These are phyloP conservation scores for Piliocolobus tephrosceles DNA, from an alignment of 2,113 vertebrate species.

Conservation along the genomic window DNA sequence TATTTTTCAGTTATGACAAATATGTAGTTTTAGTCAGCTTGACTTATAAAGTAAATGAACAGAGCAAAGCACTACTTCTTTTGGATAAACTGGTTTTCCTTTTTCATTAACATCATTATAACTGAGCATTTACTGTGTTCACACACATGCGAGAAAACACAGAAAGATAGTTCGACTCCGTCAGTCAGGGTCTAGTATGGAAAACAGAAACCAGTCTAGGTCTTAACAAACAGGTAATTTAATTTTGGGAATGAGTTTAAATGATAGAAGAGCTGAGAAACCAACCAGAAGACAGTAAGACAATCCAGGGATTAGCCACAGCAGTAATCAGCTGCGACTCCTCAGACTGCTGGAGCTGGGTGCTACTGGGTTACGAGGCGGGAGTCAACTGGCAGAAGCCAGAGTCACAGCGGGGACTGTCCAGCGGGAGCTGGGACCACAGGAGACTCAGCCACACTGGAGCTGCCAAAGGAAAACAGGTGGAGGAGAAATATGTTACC, in stretches of 20 bases:
- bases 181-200: background rate
- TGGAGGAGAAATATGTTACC: background rate
- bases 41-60: background rate
- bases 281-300: background rate
- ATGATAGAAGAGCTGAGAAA: background rate
- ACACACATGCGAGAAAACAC: background rate
- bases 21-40: background rate
- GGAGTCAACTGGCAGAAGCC: background rate
- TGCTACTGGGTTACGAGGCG: background rate
- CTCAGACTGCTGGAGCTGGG: background rate
- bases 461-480: background rate
- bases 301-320: background rate
- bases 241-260: background rate
- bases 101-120: background rate
- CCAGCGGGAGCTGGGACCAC: background rate
- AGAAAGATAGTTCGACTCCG: background rate
- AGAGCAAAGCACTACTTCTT: background rate
- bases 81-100: background rate
- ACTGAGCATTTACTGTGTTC: background rate
- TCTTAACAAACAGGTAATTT: background rate
- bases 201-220: background rate
- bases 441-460: background rate
- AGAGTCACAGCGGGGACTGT: background rate
- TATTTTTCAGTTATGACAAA: constrained; percentile 38
- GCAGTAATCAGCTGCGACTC: background rate